Evolutionary conservation across 2,797 vertebrate genomes (phyloP).

Genomic region (Serranus cabrilla): DNA sequence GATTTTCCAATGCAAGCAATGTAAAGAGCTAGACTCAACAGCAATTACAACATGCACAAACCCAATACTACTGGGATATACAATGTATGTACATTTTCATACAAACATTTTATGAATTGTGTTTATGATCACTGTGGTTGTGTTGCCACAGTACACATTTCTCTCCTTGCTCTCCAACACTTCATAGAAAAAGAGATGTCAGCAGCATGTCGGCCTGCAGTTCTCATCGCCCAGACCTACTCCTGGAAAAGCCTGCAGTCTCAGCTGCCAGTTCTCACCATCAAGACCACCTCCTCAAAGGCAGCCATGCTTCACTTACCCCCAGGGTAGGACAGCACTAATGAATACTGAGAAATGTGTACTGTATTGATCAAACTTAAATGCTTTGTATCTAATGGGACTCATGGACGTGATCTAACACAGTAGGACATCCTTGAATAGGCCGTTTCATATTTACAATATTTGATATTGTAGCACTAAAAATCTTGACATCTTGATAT

Average conservation of each 20-base stretch:
- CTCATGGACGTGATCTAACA: no score
- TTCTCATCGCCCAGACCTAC: slow-evolving; percentile 79
- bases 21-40: slow-evolving; percentile 1
- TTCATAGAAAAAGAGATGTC: slow-evolving; percentile 60
- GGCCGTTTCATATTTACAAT: background rate
- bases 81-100: background rate
- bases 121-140: background rate
- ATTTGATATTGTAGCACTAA: background rate
- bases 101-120: background rate
- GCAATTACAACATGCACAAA: slow-evolving; percentile 10
- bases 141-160: slow-evolving; percentile 12
- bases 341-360: background rate
- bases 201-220: slow-evolving; percentile 66
- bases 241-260: slow-evolving; percentile 86
- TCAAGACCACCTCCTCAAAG: slow-evolving; percentile 87
- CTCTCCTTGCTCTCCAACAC: slow-evolving; percentile 2
- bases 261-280: slow-evolving; percentile 81
- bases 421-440: background rate
- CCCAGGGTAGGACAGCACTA: slow-evolving; percentile 84
- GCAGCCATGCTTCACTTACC: slow-evolving; percentile 86
- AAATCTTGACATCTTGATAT: slow-evolving; percentile 5
- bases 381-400: no score
- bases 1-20: slow-evolving; percentile 5
- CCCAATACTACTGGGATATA: background rate
- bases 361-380: slow-evolving; percentile 9